phyloP scores from a whole-genome alignment of 2,113 vertebrate species.

The Prionailurus bengalensis region DNA sequence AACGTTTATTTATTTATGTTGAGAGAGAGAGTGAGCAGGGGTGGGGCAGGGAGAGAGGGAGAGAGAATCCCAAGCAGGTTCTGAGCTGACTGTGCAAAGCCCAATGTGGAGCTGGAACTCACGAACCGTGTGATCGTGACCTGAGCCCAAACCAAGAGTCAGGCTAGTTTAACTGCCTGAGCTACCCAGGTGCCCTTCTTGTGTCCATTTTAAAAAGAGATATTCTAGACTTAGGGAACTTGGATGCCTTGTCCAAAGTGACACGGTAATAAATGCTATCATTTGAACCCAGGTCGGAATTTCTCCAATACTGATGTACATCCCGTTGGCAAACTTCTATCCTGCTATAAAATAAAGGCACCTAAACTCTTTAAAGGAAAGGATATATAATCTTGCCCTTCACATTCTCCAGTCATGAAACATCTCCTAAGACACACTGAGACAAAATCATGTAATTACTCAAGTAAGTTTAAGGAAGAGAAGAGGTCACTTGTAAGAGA shows the following conservation, averaged over 20 bases:
- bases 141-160: no score
- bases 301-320: background rate
- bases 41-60: no score
- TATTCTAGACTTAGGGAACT: background rate
- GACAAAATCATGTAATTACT: background rate
- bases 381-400: background rate
- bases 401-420: background rate
- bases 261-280: background rate
- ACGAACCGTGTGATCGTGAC: no score
- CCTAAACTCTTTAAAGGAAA: background rate
- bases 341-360: background rate
- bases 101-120: no score
- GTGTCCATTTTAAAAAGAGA: background rate
- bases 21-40: no score
- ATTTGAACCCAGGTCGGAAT: slow-evolving; percentile 7
- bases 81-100: no score
- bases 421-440: background rate
- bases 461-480: slow-evolving; percentile 14
- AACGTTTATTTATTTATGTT: no score
- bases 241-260: background rate
- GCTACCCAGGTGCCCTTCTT: no score
- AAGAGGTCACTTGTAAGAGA: background rate
- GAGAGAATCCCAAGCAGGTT: no score
- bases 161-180: no score
- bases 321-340: background rate